Evolutionary conservation across 2,113 vertebrate genomes (phyloP).

Genomic region (Erythrolamprus reginae): DNA sequence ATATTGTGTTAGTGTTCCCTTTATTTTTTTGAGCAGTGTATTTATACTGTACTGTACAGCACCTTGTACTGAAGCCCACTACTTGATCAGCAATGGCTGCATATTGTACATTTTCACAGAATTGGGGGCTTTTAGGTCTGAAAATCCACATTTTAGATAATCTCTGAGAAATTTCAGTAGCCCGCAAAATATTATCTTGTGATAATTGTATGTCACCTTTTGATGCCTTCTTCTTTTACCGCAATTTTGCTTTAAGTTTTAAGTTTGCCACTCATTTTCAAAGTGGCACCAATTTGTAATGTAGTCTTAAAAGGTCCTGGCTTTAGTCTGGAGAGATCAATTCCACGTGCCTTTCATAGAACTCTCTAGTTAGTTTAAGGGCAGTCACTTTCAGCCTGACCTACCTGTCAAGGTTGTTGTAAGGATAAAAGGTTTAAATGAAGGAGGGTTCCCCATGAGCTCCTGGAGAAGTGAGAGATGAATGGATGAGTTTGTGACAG

Average conservation of each 20-base stretch:
- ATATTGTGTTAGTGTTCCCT: no score
- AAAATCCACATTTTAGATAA: background rate
- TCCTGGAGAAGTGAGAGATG: background rate
- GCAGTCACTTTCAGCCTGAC: background rate
- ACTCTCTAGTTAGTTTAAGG: background rate
- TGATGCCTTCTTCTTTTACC: background rate
- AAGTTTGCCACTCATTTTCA: background rate
- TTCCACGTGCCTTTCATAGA: background rate
- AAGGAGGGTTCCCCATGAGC: background rate
- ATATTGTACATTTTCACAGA: background rate
- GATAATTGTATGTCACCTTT: background rate
- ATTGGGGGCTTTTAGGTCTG: background rate
- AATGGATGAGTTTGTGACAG: background rate
- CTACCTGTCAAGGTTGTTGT: background rate
- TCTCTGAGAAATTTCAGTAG: background rate
- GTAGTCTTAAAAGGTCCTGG: background rate
- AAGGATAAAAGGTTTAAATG: background rate
- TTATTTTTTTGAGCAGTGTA: no score
- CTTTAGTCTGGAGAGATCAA: background rate
- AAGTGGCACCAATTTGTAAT: background rate
- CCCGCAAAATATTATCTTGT: background rate
- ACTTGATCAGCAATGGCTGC: background rate
- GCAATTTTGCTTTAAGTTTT: background rate
- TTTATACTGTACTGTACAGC: background rate
- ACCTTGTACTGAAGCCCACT: background rate